Evolutionary conservation across 2,797 vertebrate species (phyloP).

Genomic region (Florisuga fusca): DNA sequence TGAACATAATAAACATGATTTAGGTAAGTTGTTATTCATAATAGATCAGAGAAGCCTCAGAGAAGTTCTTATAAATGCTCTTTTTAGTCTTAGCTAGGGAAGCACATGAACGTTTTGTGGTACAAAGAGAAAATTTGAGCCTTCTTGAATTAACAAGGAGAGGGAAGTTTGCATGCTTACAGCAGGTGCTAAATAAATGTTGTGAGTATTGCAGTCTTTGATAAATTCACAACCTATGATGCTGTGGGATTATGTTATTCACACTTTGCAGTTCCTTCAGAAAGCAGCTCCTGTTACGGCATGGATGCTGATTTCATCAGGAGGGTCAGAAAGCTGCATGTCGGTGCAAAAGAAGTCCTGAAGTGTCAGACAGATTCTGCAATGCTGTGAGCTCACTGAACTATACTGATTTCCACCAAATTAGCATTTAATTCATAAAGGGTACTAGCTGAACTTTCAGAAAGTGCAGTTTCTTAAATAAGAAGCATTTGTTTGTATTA

Average conservation of each 20-base stretch:
- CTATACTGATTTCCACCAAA: background rate
- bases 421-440: background rate
- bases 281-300: background rate
- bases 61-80: background rate
- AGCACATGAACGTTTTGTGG: background rate
- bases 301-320: background rate
- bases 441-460: slow-evolving; percentile 8
- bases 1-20: background rate
- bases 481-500: slow-evolving; percentile 52
- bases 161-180: background rate
- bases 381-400: background rate
- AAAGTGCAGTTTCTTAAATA: slow-evolving; percentile 32
- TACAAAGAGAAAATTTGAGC: background rate
- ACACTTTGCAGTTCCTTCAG: background rate
- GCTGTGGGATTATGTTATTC: background rate
- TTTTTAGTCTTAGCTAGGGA: background rate
- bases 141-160: background rate
- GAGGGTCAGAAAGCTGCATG: background rate
- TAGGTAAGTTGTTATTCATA: background rate
- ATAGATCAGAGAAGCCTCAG: background rate
- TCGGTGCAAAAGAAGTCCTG: background rate
- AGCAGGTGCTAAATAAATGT: background rate
- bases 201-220: background rate
- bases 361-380: background rate
- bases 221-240: background rate